These are phyloP conservation scores for Polypterus senegalus DNA, from an alignment of 2,113 vertebrate genomes.

Conservation along the genomic window DNA sequence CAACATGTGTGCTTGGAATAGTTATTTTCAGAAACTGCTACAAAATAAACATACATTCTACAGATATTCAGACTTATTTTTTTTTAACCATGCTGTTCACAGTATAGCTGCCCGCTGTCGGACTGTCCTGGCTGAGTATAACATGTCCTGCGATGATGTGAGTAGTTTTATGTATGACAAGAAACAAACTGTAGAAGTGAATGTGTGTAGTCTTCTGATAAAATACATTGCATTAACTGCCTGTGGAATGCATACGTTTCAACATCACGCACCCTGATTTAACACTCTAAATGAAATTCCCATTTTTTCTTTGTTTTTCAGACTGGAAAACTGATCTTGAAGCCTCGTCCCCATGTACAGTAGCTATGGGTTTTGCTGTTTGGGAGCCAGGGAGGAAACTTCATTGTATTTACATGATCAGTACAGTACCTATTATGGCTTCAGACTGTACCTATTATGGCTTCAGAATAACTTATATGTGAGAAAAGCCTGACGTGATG, in stretches of 20 bases:
- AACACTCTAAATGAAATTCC: neutral
- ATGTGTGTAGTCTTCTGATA: neutral
- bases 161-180: slow-evolving; percentile 34
- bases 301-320: slow-evolving; percentile 34
- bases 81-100: slow-evolving; percentile 49
- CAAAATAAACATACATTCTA: no score
- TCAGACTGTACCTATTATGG: no score
- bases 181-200: slow-evolving; percentile 2
- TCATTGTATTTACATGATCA: no score
- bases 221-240: no score
- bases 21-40: no score
- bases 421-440: no score
- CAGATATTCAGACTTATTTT: slow-evolving; percentile 3
- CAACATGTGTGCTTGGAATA: no score
- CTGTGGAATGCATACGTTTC: no score
- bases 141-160: slow-evolving; percentile 98
- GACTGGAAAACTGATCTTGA: slow-evolving; percentile 96
- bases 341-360: slow-evolving; percentile 89
- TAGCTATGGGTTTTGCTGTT: slow-evolving; percentile 32
- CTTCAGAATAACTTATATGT: no score
- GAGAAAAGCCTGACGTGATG: no score
- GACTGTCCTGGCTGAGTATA: slow-evolving; percentile 94
- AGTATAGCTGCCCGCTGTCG: slow-evolving; percentile 95
- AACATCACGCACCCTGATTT: neutral
- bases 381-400: no score